Percentiles rank a stretch among this genome's conserved stretches.
Evolutionary conservation across 1,140 invertebrate genomes (phyloP).

Genomic region (Apocrypta bakeri): DNA sequence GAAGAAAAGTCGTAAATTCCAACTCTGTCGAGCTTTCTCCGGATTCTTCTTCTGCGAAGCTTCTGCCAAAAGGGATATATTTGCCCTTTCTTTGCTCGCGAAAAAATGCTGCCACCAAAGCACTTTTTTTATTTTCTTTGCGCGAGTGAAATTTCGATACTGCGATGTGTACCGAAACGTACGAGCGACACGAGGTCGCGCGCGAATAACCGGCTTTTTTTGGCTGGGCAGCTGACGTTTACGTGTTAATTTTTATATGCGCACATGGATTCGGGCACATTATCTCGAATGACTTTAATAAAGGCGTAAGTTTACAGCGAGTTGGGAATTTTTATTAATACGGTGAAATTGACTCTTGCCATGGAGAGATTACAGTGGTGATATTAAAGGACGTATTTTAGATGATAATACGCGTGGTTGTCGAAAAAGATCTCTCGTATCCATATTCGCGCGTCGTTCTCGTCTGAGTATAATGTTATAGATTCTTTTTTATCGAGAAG

Average conservation of each 20-base stretch:
- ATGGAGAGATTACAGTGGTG: slow-evolving; percentile 19
- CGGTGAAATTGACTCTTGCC: slow-evolving; percentile 15
- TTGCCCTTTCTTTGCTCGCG: not conserved
- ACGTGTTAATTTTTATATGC: slow-evolving; percentile 45
- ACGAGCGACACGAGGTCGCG: no score
- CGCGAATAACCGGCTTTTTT: slow-evolving; percentile 5
- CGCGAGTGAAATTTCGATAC: not conserved
- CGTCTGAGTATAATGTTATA: slow-evolving; percentile 4
- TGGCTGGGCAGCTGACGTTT: slow-evolving; percentile 16
- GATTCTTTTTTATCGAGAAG: slow-evolving; percentile 14
- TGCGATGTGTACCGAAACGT: no score
- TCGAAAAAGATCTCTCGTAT: slow-evolving; percentile 23
- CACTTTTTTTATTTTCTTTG: not conserved
- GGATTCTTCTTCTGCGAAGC: not conserved
- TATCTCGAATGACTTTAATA: slow-evolving; percentile 42
- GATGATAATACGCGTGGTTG: slow-evolving; percentile 16
- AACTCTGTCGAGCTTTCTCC: not conserved
- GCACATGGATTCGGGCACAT: not conserved
- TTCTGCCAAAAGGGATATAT: slow-evolving; percentile 17
- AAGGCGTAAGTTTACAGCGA: slow-evolving; percentile 43
- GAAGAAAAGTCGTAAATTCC: slow-evolving; percentile 34
- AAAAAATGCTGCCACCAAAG: not conserved
- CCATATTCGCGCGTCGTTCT: not conserved
- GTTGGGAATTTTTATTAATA: slow-evolving; percentile 42
- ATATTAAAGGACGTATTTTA: slow-evolving; percentile 36